A percentile compares a stretch with the other conserved stretches of the same genome.
These are phyloP conservation scores for Psettodes erumei DNA, from an alignment of 2,113 vertebrate species.

Conservation along the genomic window DNA sequence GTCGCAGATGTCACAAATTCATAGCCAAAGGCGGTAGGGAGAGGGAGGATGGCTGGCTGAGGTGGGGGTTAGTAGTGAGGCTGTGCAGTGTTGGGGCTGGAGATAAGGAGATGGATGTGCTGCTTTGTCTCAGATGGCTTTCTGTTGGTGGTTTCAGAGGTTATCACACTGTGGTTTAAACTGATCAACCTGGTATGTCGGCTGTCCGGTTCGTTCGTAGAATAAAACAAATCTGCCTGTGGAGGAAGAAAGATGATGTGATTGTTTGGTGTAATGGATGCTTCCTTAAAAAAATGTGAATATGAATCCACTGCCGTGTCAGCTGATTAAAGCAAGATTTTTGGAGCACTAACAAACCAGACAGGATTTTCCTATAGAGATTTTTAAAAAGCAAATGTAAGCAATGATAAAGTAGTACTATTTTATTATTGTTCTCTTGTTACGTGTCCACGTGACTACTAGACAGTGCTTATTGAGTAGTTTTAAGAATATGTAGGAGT, in stretches of 20 bases:
- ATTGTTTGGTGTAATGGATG: constrained; percentile 24
- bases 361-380: constrained; percentile 55
- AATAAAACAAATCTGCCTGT: constrained; percentile 32
- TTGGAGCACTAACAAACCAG: constrained; percentile 28
- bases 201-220: constrained; percentile 36
- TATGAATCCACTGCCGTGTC: constrained; percentile 64
- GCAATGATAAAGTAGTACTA: constrained; percentile 67
- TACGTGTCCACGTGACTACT: constrained; percentile 54
- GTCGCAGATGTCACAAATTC: constrained; percentile 53
- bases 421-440: constrained; percentile 70
- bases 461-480: constrained; percentile 56
- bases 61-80: constrained; percentile 6
- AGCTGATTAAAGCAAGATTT: constrained; percentile 47
- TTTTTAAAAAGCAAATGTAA: constrained; percentile 62
- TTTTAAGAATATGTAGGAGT: constrained; percentile 49
- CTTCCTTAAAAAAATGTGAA: constrained; percentile 52
- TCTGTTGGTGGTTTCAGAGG: constrained; percentile 54
- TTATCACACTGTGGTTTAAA: constrained; percentile 61
- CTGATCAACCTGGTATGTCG: constrained; percentile 49
- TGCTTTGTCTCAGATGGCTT: constrained; percentile 52
- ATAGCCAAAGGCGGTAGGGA: constrained; percentile 10
- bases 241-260: constrained; percentile 9
- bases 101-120: constrained; percentile 54
- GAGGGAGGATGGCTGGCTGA: background rate
- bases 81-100: constrained; percentile 35